Base-by-base conservation (phyloP, 2,888 invertebrate species). In the Acrobasis consociella region DNA sequence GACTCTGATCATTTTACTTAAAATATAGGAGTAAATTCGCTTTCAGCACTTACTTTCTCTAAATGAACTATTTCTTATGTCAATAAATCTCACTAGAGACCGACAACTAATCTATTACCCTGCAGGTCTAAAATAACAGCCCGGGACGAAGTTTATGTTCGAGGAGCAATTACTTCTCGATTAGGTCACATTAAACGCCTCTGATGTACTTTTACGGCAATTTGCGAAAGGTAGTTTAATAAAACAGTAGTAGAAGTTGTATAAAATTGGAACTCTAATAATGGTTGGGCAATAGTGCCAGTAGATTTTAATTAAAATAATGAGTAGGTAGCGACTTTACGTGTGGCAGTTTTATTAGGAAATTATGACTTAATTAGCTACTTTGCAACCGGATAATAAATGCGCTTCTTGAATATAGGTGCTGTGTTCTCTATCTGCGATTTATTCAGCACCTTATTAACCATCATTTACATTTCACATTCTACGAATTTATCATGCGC, bases 51-150 rank as follows among this genome's bases (percentile, higher is more conserved):
- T 49, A 69, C 66, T 67, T 67, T 64, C 66, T 68, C 71, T 71
- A 67, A 67, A 46, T 61, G 68, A 69, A 72, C 73, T 75, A 73
- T 75, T 76, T 79, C 76, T 74, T 70, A 64, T 65, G 65, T 66
- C 74, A 71, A 81, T 85, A 85, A 85, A 86, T 86, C 82, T 83
- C 66, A 70, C 72, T 75, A 76, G 78, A 74, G 72, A 73, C 75
- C 69, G 75, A 76, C 77, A 71, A 71, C 73, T 83, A 83, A 83
- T 84, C 78, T 82, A 80, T 79, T 74, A 73, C 77, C 74, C 65
- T 69, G 69, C 66, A 72, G 74, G 72, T 64, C 61, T 59, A 66
- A 61, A 66, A 74, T 75, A 77, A 74, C 72, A 72, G 71, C 71
- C 66, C 60, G 63, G 69, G 65, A 67, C 66, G 65, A 69, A 71